Evolutionary conservation across 2,797 vertebrate species (phyloP), one percentile per base, ranked within the genome.

Genomic region (Sebastes diploproa): DNA sequence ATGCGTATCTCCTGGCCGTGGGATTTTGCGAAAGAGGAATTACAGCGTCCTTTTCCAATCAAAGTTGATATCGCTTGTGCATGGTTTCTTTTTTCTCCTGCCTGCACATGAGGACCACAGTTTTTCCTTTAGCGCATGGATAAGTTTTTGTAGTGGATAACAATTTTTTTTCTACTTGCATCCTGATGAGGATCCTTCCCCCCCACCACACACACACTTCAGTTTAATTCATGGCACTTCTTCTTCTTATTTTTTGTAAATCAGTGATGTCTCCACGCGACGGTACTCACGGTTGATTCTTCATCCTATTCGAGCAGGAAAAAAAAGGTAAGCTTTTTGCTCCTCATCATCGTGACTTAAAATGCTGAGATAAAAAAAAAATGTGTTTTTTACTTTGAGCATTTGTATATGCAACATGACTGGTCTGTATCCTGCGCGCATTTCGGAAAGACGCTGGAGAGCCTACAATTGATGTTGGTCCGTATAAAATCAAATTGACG

Each of bases 61-160:
- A 83, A 95, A 96, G 90, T 95, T 94, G 88, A 86, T 90, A 86
- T 90, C 85, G 75, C 86, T 75, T 75, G 82, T 88, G 63, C 83
- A 38, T 85, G 74, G 54, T 88, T 83, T 88, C 86, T 78, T 71
- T 50, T 72, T 80, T 84, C 76, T 61, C 46, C 16, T 42, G 38
- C 42, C 46, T 82, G 72, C 84, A 78, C 86, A 80, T 30, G 77
- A 90, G 95, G 95, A 96, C 85, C 88, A 58, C 83, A 71, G 84
- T 91, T 89, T 91, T 94, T 90, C 84, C 84, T 91, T 85, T 89
- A 93, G 94, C 92, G 75, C 92, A 91, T 90, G 95, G 95, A 96
- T 94, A 93, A 93, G 93, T 94, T 95, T 91, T 93, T 92, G 72
- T 95, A 95, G 92, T 84, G 93, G 95, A 95, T 95, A 94, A 92